Percentiles rank a stretch among this genome's conserved stretches.
phyloP scores from a whole-genome alignment of 2,797 vertebrate species.

The Gymnothorax reevesii region DNA sequence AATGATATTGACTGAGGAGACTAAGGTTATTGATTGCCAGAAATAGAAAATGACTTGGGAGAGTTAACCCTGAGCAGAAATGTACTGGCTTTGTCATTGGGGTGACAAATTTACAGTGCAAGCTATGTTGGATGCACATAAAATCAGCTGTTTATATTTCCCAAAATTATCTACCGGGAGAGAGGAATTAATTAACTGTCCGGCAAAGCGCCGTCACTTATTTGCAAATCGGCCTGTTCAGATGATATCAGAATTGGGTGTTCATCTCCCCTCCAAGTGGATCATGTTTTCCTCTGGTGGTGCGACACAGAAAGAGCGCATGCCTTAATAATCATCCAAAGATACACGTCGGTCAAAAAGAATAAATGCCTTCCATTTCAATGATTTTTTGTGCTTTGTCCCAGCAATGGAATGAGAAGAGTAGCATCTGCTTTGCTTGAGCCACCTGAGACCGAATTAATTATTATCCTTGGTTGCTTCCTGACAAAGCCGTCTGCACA shows the following conservation, averaged over 20 bases:
- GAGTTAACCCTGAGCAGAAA: conserved; percentile 28
- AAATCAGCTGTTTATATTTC: conserved; percentile 47
- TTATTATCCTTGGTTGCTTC: background rate
- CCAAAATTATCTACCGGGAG: conserved; percentile 41
- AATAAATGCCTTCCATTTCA: background rate
- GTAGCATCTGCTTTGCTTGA: background rate
- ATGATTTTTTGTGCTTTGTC: background rate
- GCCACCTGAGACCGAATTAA: background rate
- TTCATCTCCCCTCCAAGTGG: background rate
- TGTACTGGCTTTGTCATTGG: conserved; percentile 28
- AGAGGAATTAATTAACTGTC: conserved; percentile 26
- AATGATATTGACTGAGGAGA: conserved; percentile 53
- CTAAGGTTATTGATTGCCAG: conserved; percentile 59
- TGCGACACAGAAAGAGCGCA: background rate
- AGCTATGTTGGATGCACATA: conserved; percentile 42
- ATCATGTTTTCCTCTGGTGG: background rate
- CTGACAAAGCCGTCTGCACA: background rate
- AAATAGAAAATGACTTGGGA: conserved; percentile 44
- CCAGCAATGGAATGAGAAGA: background rate
- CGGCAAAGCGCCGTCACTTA: conserved; percentile 19
- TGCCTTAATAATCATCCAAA: background rate
- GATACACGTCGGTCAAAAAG: background rate
- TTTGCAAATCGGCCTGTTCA: background rate
- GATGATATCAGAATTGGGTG: background rate
- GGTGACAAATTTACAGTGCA: conserved; percentile 42